Evolutionary conservation across 1,140 invertebrate species (phyloP), one percentile per base, ranked within the genome.

Genomic region (Leucophenga varia): DNA sequence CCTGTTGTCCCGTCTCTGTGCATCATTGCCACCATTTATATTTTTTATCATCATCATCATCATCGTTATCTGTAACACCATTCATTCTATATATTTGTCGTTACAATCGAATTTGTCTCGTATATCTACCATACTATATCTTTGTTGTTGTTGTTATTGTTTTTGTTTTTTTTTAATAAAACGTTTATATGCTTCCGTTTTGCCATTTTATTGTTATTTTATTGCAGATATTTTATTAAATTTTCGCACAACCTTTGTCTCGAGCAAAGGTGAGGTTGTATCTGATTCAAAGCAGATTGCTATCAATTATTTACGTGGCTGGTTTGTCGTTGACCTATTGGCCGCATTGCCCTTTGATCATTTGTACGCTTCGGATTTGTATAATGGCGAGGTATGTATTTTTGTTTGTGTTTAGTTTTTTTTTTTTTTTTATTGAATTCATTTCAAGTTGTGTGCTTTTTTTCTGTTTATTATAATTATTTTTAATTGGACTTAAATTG

Each of bases 191-290:
- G 43, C 44, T 55, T 44, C 25, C 37, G 22, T 55, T 45, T 30
- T 20, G 21, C 3, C 10, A 35, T 37, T 57, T 65, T 49, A 50
- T 61, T 61, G 56, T 35, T 57, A 49, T 78, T 81, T 82, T 75
- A 78, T 83, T 78, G 67, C 87, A 91, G 96, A 99, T 84, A 98
- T 98, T 76, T 79, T 97, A 55, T 86, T 99, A 50, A 98, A 98
- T 80, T 99, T 99, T 79, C 87, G 96, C 43, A 99, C 97, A 43
- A 98, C 97, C 16, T 99, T 94, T 77, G 95, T 99, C 37, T 98
- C 93, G 77, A 90, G 90, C 68, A 98, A 99, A 78, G 96, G 97
- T 46, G 96, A 99, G 80, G 95, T 99, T 7, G 95, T 99, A 22
- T 95, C 93, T 32, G 89, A 95, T 72, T 89, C 89, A 34, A 89